These are phyloP conservation scores for Morus bassanus DNA, from an alignment of 2,797 vertebrate species.

Conservation along the genomic window DNA sequence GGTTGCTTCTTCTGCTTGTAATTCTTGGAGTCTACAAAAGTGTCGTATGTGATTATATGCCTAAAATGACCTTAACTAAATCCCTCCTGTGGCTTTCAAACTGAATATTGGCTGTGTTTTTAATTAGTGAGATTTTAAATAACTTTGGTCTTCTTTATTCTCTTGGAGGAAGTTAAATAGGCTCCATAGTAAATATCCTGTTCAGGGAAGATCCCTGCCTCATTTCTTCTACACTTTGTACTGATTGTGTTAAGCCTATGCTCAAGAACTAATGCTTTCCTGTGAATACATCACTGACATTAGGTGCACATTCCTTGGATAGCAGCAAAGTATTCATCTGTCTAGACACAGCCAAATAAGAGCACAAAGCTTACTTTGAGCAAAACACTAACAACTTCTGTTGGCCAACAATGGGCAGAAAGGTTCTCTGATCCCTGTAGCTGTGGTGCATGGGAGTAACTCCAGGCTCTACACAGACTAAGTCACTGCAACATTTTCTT, in stretches of 20 bases:
- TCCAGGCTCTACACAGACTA: background rate
- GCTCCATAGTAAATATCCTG: background rate
- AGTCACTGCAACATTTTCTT: conserved; percentile 21
- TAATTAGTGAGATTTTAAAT: background rate
- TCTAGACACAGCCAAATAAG: conserved; percentile 72
- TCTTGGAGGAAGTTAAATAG: background rate
- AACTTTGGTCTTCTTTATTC: background rate
- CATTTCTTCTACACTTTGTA: background rate
- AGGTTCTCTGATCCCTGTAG: conserved; percentile 41
- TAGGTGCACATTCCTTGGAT: conserved; percentile 68
- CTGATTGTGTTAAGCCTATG: background rate
- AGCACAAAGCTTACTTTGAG: conserved; percentile 63
- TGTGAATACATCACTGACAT: conserved; percentile 54
- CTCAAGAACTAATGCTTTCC: conserved; percentile 46
- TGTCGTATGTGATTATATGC: background rate
- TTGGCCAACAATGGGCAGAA: conserved; percentile 59
- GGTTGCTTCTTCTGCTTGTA: background rate
- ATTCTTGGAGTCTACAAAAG: background rate
- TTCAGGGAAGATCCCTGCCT: background rate
- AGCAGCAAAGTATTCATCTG: conserved; percentile 52
- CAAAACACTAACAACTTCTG: conserved; percentile 62
- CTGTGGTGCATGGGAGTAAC: conserved; percentile 8
- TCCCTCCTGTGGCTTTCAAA: background rate
- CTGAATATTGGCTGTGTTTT: background rate
- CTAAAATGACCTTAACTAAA: background rate